These are phyloP conservation scores for Megalopta genalis DNA, from an alignment of 1,140 invertebrate genomes.

Conservation along the genomic window DNA sequence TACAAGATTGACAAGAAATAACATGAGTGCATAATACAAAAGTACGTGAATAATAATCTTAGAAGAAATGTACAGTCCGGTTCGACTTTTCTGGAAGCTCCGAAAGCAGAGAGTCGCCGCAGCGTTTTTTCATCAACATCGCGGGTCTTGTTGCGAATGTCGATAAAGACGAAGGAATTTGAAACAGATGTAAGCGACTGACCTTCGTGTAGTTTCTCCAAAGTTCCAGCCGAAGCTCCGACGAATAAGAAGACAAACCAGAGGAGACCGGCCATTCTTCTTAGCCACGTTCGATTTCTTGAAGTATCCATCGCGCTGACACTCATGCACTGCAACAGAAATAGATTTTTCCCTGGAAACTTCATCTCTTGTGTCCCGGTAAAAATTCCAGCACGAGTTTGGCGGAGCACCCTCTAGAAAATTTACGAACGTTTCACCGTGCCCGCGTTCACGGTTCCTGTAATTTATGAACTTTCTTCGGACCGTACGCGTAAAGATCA, in stretches of 20 bases:
- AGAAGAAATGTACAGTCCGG: too few species aligned
- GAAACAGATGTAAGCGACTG: constrained; percentile 49
- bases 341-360: not conserved
- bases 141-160: not conserved
- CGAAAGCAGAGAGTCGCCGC: not conserved
- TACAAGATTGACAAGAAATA: too few species aligned
- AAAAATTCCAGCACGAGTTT: too few species aligned
- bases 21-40: too few species aligned
- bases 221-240: constrained; percentile 70
- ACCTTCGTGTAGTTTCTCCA: constrained; percentile 79
- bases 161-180: not conserved
- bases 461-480: not conserved
- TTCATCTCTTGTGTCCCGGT: not conserved
- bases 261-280: constrained; percentile 68
- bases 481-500: not conserved
- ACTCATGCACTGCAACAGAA: constrained; percentile 72
- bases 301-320: constrained; percentile 73
- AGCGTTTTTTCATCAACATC: not conserved
- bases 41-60: too few species aligned
- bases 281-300: constrained; percentile 66
- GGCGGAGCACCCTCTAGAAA: too few species aligned
- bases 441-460: too few species aligned
- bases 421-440: too few species aligned
- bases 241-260: constrained; percentile 69
- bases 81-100: not conserved